These are phyloP conservation scores for Caenorhabditis sp. DNA, from an alignment of 2,888 invertebrate genomes.

Conservation along the genomic window DNA sequence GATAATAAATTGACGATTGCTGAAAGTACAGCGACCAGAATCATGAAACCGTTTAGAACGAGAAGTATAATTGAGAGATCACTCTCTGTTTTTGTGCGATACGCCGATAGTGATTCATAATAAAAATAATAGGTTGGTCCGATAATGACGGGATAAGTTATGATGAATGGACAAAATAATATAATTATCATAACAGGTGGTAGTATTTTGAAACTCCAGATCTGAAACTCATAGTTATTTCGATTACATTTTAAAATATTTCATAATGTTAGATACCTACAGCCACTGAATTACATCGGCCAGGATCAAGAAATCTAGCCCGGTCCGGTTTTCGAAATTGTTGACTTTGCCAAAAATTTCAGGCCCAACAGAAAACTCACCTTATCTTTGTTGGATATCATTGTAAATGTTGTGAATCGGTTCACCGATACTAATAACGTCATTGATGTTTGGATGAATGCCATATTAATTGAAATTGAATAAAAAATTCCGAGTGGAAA, in stretches of 20 bases:
- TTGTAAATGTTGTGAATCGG: background rate
- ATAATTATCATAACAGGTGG: background rate
- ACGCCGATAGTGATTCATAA: background rate
- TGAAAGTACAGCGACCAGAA: background rate
- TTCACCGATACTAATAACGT: background rate
- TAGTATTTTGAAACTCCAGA: background rate
- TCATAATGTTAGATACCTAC: too few relatives aligned
- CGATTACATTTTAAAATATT: too few relatives aligned
- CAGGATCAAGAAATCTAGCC: too few relatives aligned
- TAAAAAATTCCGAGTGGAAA: background rate
- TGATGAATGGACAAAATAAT: background rate
- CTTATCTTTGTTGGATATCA: background rate
- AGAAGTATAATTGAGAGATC: background rate
- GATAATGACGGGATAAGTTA: background rate
- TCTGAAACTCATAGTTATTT: too few relatives aligned
- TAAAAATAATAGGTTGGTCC: background rate
- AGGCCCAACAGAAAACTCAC: too few relatives aligned
- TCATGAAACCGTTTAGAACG: background rate
- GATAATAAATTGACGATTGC: background rate
- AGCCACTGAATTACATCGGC: too few relatives aligned
- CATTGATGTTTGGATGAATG: background rate
- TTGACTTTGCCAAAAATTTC: too few relatives aligned
- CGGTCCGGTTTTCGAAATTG: too few relatives aligned
- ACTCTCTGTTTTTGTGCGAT: background rate
- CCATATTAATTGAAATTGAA: background rate